phyloP scores from a whole-genome alignment of 1,140 invertebrate species.

The Drosophila tristis region DNA sequence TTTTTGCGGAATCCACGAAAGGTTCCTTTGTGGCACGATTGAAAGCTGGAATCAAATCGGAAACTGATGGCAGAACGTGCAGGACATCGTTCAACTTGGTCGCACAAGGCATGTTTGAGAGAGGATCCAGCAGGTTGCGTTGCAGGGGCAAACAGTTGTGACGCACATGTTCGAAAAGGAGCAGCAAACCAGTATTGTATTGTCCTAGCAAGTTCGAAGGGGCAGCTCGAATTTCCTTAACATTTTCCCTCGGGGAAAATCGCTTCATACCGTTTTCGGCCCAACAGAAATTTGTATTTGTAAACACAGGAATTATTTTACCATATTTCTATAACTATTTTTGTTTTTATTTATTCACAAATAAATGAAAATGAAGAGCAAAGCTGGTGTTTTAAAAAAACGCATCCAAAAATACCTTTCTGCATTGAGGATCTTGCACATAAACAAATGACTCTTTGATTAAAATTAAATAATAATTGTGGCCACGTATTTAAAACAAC shows the following conservation, averaged over 20 bases:
- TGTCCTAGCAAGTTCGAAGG: too few relatives aligned
- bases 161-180: neutral
- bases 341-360: too few relatives aligned
- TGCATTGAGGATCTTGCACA: neutral
- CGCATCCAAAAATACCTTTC: too few relatives aligned
- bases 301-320: too few relatives aligned
- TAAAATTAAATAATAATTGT: constrained; percentile 47
- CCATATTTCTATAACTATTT: too few relatives aligned
- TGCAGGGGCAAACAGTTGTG: constrained; percentile 35
- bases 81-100: constrained; percentile 7
- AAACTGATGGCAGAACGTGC: constrained; percentile 13
- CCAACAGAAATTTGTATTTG: neutral
- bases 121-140: constrained; percentile 18
- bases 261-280: too few relatives aligned
- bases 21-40: neutral
- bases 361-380: too few relatives aligned
- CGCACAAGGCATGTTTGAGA: neutral
- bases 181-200: too few relatives aligned
- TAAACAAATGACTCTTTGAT: constrained; percentile 11
- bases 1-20: constrained; percentile 25
- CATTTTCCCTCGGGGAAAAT: too few relatives aligned
- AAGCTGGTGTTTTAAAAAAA: too few relatives aligned
- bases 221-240: too few relatives aligned
- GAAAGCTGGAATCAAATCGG: constrained; percentile 20
- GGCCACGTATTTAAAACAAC: constrained; percentile 45